Evolutionary conservation across 2,888 invertebrate species (phyloP).

Genomic region (Troides aeacus): DNA sequence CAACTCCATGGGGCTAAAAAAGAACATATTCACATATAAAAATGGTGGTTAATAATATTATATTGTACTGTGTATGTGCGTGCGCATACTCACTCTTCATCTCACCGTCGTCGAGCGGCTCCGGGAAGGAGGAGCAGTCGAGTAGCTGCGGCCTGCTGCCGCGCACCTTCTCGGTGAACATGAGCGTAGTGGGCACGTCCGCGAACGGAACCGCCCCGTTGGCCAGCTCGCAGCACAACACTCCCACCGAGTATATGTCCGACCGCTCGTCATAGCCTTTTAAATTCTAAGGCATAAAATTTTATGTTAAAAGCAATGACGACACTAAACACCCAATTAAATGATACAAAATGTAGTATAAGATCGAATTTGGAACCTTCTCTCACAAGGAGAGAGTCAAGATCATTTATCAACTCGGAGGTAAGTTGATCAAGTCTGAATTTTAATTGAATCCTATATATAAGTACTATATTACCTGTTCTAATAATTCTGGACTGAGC

Average conservation of each 20-base stretch:
- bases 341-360: no score
- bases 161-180: constrained; percentile 93
- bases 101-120: constrained; percentile 65
- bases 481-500: constrained; percentile 94
- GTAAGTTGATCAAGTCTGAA: no score
- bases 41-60: no score
- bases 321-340: no score
- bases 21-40: no score
- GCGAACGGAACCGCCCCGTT: constrained; percentile 94
- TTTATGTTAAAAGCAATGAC: no score
- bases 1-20: no score
- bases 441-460: not conserved
- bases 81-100: constrained; percentile 55
- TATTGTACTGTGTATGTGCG: no score
- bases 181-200: constrained; percentile 91
- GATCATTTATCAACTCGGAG: no score
- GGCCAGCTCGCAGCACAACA: constrained; percentile 91
- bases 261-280: constrained; percentile 93
- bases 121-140: constrained; percentile 85
- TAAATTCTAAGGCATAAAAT: constrained; percentile 80
- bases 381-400: no score
- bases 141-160: constrained; percentile 88
- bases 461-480: constrained; percentile 80
- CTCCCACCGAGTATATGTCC: constrained; percentile 95
- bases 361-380: no score